Evolutionary conservation across 2,113 vertebrate species (phyloP), one percentile per base, ranked within the genome.

Genomic region (Poeciliopsis turrubarensis): DNA sequence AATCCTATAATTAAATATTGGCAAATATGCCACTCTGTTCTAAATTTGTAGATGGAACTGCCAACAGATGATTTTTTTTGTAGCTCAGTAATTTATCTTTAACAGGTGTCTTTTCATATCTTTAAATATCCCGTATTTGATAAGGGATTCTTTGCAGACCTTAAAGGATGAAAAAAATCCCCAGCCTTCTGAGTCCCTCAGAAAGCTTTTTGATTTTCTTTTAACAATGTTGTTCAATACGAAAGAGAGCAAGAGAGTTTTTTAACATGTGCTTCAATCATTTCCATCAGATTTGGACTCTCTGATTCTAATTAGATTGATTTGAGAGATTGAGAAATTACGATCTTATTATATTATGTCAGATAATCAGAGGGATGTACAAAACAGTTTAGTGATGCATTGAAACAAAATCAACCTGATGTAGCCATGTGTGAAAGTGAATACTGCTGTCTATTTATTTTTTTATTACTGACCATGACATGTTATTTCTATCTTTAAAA

Each of bases 361-460:
- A 6, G 1, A 5, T n/a, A 51, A 19, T 70, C 13, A 57, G n/a
- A 78, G 19, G 1, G 17, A 8, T 22, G 61, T 47, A 37, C 15
- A 60, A 31, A 47, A 44, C 67, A 60, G 65, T 61, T 27, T 31
- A 29, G 62, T 1, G 0, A 7, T 44, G 39, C 51, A 60, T 25
- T 67, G 51, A 68, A 60, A 41, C 2, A 71, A 29, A 68, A 63
- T 75, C 30, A 1, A 66, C 73, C 65, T 27, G 9, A 68, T 73
- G 26, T 32, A 26, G 26, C 34, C 39, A 1, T 44, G 37, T 29
- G 47, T 72, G 39, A 61, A 14, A 34, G 41, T n/a, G 1, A 57
- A 70, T 54, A 44, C 68, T 44, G 29, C 19, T 26, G n/a, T 1
- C 14, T 37, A 37, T n/a, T 8, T 47, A 27, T 47, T 15, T 11